Base-by-base conservation (phyloP, 2,888 invertebrate species). In the Diogma glabrata region DNA sequence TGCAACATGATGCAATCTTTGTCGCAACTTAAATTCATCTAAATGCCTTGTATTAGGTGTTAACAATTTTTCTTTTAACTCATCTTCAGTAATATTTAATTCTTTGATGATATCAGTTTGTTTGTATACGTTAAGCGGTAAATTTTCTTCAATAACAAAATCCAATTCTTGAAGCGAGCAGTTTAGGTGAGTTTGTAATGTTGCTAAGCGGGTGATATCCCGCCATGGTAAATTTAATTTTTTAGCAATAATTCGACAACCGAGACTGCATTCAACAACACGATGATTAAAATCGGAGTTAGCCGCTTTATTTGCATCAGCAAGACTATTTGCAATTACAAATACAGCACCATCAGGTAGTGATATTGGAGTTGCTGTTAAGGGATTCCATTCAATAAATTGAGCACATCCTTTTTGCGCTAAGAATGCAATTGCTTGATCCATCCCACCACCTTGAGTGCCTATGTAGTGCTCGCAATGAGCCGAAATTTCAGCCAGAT, bases 381-480 rank as follows among this genome's bases (percentile, higher is more conserved):
- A 69, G 0, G 99, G 99, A 62, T 89, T 79, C 73, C 96, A 99
- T 61, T 93, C 87, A 58, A 99, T 97, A 61, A 87, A 79, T 66
- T 93, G 93, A 0, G 96, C 92, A 62, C 82, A 82, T 56, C 87
- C 84, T 66, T 80, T 75, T 63, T 81, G 80, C 3, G 89, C 97
- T 38, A 96, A 76, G 68, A 95, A 90, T 49, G 92, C 93, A 61
- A 96, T 95, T 0, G 99, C 96, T 72, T 99, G 99, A 71, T 99
- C 99, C 99, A 99, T 99, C 54, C 99, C 99, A 36, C 99, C 99
- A 20, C 99, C 97, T 70, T 93, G 87, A 1, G 97, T 96, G 19
- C 99, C 99, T 59, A 99, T 94, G 61, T 89, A 90, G 56, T 86
- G 79, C 71, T 99, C 99, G 64, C 91, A 86, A 57, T 75, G 76